A percentile compares a stretch with the other conserved stretches of the same genome.
Conservation (phyloP, 2,797 vertebrate species). For the Momotus momota region DNA sequence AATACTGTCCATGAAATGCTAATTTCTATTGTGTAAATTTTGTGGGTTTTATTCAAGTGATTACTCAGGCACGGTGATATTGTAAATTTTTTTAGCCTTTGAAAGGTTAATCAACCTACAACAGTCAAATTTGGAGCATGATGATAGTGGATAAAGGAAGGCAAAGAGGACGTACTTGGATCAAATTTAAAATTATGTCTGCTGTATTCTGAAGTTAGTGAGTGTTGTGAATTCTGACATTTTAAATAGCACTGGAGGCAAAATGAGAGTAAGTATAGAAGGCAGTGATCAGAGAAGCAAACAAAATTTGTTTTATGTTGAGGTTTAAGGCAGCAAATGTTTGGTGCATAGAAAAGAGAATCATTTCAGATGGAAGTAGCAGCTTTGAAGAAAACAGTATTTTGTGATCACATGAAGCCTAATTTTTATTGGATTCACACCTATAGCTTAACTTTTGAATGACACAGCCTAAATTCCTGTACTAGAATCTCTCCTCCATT, state of each 20-base stretch:
- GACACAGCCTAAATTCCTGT: not conserved
- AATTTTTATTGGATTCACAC: not conserved
- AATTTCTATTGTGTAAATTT: not conserved
- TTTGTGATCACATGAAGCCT: not conserved
- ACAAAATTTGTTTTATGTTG: not conserved
- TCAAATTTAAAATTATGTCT: not conserved
- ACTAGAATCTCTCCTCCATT: not conserved
- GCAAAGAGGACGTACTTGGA: not conserved
- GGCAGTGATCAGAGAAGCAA: conserved; percentile 25
- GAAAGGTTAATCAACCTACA: not conserved
- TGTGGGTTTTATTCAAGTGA: not conserved
- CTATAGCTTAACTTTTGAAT: not conserved
- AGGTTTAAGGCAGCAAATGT: not conserved
- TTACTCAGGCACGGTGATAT: not conserved
- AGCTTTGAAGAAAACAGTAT: not conserved
- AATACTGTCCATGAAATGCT: not conserved
- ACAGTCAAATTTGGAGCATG: not conserved
- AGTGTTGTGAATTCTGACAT: conserved; percentile 37
- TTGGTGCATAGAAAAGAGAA: not conserved
- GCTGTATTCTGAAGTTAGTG: not conserved
- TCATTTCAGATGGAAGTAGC: not conserved
- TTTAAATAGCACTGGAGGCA: not conserved
- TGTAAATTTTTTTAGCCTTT: not conserved
- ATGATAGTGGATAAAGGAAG: not conserved
- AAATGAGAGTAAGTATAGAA: not conserved